Conservation (phyloP, 2,888 invertebrate species). For the Zele albiditarsus region DNA sequence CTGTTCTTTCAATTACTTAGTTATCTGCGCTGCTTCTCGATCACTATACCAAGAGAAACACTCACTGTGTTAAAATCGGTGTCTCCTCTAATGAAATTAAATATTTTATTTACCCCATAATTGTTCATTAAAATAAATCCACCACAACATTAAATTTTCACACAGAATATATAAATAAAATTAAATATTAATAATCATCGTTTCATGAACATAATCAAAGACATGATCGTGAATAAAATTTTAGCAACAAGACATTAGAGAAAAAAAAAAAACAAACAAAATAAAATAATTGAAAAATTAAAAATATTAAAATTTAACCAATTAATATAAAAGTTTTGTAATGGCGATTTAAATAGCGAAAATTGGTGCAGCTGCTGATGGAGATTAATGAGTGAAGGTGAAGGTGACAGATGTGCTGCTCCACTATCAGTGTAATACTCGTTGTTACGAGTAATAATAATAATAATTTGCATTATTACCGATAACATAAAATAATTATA, state of each 20-base stretch:
- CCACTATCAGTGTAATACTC: slow-evolving; percentile 45
- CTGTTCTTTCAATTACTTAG: slow-evolving; percentile 53
- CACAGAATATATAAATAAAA: slow-evolving; percentile 8
- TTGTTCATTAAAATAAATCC: background rate
- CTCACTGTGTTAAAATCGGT: slow-evolving; percentile 36
- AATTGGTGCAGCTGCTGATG: slow-evolving; percentile 51
- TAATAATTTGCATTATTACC: slow-evolving; percentile 9
- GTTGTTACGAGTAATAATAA: slow-evolving; percentile 37
- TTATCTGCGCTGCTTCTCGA: slow-evolving; percentile 55
- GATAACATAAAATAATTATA: slow-evolving; percentile 4
- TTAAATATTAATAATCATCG: background rate
- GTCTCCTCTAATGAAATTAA: slow-evolving; percentile 22
- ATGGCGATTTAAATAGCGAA: slow-evolving; percentile 35
- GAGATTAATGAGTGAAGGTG: slow-evolving; percentile 62
- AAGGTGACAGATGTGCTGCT: slow-evolving; percentile 62
- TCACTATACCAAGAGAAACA: slow-evolving; percentile 48
- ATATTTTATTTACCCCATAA: slow-evolving; percentile 20
- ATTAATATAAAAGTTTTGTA: background rate
- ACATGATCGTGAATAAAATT: background rate
- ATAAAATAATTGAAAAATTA: background rate
- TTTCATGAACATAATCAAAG: background rate
- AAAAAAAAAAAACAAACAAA: background rate
- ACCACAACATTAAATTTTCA: too few relatives aligned
- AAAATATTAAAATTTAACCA: background rate
- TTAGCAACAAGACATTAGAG: background rate